phyloP scores from a whole-genome alignment of 2,888 invertebrate species.

The Dione juno region DNA sequence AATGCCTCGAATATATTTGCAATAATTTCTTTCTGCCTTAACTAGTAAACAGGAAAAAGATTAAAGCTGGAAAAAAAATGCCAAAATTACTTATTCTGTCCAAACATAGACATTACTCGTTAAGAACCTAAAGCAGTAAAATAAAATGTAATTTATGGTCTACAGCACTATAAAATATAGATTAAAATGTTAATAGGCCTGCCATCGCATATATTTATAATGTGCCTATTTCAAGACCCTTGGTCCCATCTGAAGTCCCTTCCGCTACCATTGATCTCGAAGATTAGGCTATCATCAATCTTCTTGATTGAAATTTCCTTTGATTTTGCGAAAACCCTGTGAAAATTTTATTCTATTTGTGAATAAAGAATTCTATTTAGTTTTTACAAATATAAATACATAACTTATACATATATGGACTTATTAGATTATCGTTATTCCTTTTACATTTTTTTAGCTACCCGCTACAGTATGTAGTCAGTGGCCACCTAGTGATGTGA shows the following conservation, averaged over 20 bases:
- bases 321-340: slow-evolving; percentile 40
- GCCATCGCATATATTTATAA: slow-evolving; percentile 14
- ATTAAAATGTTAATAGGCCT: not conserved
- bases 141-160: not conserved
- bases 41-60: no score
- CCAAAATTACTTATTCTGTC: not conserved
- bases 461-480: no score
- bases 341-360: not conserved
- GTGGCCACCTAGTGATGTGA: not conserved
- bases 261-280: slow-evolving; percentile 37
- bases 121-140: not conserved
- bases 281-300: slow-evolving; percentile 51
- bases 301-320: slow-evolving; percentile 48
- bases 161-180: slow-evolving; percentile 2
- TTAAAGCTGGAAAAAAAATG: no score
- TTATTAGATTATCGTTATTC: no score
- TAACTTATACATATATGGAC: no score
- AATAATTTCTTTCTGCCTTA: no score
- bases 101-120: not conserved
- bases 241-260: slow-evolving; percentile 36
- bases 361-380: not conserved
- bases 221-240: slow-evolving; percentile 28
- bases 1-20: not conserved
- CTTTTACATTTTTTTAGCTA: no score
- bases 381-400: not conserved